Evolutionary conservation across 2,797 vertebrate genomes (phyloP), one percentile per base, ranked within the genome.

Genomic region (Cossypha polioptera): DNA sequence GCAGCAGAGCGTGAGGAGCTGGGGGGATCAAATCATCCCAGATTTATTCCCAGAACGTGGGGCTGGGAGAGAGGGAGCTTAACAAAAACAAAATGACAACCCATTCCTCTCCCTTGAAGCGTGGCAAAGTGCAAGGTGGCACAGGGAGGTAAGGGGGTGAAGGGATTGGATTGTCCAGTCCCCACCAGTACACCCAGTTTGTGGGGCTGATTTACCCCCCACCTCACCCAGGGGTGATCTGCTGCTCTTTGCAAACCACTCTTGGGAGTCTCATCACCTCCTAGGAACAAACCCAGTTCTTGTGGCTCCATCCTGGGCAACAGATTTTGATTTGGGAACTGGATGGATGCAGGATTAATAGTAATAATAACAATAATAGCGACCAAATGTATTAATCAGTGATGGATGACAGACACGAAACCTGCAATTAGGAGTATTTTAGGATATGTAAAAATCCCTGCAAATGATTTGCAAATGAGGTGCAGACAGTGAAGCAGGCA

Each of bases 181-280:
- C 57, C 9, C 22, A 43, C 40, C 16, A 4, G 22, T 22, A 12
- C 2, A 4, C 35, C 40, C 16, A 2, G 24, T 55, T n/a, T 65
- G 16, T 21, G 14, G 42, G 55, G 6, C 15, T 2, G 4, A 43
- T 11, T 59, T 10, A 4, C 3, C 16, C 31, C 25, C n/a, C 16
- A 2, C 5, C 10, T 16, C 3, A 4, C 3, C 15, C 5, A 0
- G 9, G 3, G 36, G 1, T 0, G 3, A 58, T 6, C 16, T 13
- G 11, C 18, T 58, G 51, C 31, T 48, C 40, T 43, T 51, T 2
- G n/a, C 43, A 50, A 61, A 45, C 13, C 25, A 2, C 22, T 47
- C 47, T 26, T 20, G 1, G 0, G 10, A 20, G 6, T 16, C 29
- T 28, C 59, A 38, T 25, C 16, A 33, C 10, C 29, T 68, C 57